Evolutionary conservation across 2,888 invertebrate species (phyloP).

Genomic region (Coleophora flavipennella): DNA sequence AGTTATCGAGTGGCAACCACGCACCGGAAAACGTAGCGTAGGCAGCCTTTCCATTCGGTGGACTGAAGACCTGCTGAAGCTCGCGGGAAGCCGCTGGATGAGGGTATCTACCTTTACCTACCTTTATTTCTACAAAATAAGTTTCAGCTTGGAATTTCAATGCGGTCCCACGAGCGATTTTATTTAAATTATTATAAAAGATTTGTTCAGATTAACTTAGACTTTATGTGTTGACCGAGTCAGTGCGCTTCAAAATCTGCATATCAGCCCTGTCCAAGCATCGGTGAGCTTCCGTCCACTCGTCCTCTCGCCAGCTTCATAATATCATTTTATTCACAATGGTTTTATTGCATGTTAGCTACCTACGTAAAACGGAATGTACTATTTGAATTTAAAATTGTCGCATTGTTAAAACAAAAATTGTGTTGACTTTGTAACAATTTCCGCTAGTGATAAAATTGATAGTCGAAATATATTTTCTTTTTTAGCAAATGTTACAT

Average conservation of each 20-base stretch:
- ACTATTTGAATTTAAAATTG: conserved; percentile 21
- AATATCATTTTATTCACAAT: conserved; percentile 29
- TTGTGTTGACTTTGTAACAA: conserved; percentile 4
- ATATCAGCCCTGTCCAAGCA: conserved; percentile 25
- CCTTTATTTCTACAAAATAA: no score
- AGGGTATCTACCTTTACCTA: no score
- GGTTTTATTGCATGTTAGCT: conserved; percentile 21
- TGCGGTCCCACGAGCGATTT: conserved; percentile 6
- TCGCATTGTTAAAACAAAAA: neutral
- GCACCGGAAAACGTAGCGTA: no score
- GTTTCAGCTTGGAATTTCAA: conserved; percentile 10
- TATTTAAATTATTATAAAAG: conserved; percentile 24
- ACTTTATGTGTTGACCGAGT: conserved; percentile 27
- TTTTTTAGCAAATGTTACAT: conserved; percentile 26
- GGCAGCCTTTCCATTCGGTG: no score
- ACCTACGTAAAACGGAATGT: no score
- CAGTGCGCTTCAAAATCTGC: conserved; percentile 28
- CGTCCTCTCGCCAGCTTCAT: conserved; percentile 21
- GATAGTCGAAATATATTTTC: neutral
- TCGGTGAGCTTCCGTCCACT: conserved; percentile 26
- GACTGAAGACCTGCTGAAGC: no score
- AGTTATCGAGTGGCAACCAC: no score
- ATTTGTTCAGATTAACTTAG: conserved; percentile 21
- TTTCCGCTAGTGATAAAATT: conserved; percentile 5
- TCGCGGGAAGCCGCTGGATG: no score